A percentile compares a stretch with the other conserved stretches of the same genome.
phyloP scores from a whole-genome alignment of 2,797 vertebrate species.

The Eleutherodactylus coqui region DNA sequence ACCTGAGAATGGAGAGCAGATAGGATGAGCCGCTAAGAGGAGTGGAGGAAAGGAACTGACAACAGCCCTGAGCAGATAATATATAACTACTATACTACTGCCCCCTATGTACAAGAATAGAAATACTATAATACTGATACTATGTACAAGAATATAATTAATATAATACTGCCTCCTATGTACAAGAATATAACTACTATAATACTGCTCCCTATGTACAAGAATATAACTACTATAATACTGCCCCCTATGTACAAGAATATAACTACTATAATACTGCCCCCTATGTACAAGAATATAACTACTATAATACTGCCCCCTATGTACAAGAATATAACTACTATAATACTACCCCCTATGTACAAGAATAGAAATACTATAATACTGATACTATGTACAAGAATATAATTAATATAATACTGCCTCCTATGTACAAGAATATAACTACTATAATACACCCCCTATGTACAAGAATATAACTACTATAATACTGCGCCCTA shows the following conservation, averaged over 20 bases:
- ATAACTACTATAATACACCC: background rate
- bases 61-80: background rate
- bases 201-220: background rate
- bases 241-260: conserved; percentile 3
- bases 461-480: background rate
- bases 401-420: conserved; percentile 4
- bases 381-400: background rate
- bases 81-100: no score
- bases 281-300: background rate
- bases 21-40: background rate
- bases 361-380: conserved; percentile 2
- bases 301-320: conserved; percentile 12
- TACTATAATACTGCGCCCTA: conserved; percentile 8
- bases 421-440: conserved; percentile 1
- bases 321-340: background rate
- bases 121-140: background rate
- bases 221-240: conserved; percentile 8
- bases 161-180: background rate
- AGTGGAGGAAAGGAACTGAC: background rate
- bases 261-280: conserved; percentile 13
- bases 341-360: background rate
- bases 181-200: conserved; percentile 10
- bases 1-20: background rate
- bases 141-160: background rate
- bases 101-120: no score